Evolutionary conservation across 2,113 vertebrate species (phyloP), one percentile per base, ranked within the genome.

Genomic region (Proteles cristata): DNA sequence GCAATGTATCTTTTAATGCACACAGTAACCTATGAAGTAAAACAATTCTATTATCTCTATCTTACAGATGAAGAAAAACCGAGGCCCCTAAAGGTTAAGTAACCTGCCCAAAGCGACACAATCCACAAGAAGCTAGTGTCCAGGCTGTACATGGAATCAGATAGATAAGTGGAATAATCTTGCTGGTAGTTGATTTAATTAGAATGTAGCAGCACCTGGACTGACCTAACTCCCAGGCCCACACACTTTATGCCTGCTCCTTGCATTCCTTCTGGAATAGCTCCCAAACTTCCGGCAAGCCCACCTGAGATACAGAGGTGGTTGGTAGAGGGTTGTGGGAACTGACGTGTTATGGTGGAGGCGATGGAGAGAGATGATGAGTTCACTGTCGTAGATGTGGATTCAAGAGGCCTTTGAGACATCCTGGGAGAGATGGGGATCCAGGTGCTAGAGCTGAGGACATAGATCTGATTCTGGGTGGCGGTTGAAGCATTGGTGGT

Each of bases 61-160:
- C 65, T 90, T 53, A 76, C 48, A 65, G 50, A 69, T 87, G 68
- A 93, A 96, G 58, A 71, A 77, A 87, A 77, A 87, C 21, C 14
- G 43, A 95, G 31, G 26, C 39, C 15, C 35, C 17, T 68, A 71
- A 71, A 61, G 10, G 16, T 68, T 80, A 80, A 58, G n/a, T 74
- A 74, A 85, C 55, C 74, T 86, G 16, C 31, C 23, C 73, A 90
- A 93, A n/a, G 55, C 69, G 58, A 86, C 66, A 35, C 21, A 69
- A 39, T 3, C 12, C 31, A 26, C 65, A 90, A 81, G 55, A 35
- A 86, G 66, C 33, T 86, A 58, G 26, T 25, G 11, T 80, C 33
- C 50, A 76, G 10, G 19, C 45, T 74, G 17, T 84, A 43, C 81
- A 48, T 86, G 73, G 58, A 92, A 80, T 94, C 50, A 89, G 26